Evolutionary conservation across 2,888 invertebrate genomes (phyloP), one percentile per base, ranked within the genome.

Genomic region (Eupithecia exiguata): DNA sequence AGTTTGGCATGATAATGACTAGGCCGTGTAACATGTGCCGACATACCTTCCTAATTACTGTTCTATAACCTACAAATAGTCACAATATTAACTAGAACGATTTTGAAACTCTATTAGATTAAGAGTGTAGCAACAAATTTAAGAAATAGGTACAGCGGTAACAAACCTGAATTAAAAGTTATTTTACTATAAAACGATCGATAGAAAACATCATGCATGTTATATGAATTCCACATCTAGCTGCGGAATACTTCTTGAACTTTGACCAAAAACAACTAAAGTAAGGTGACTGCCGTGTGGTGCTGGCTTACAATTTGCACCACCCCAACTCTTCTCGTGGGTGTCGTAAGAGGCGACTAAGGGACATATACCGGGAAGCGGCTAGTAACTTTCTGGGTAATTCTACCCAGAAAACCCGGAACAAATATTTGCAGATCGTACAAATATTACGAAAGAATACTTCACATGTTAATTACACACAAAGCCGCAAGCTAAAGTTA

Each of bases 41-140:
- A 67, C 68, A 53, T 21, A 53, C 21, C n/a, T 53, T 53, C 21
- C 4, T 53, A 53, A 53, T 53, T 21, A 35, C 62, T 35, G 16
- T 35, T 18, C 58, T 68, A 72, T 72, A 76, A 74, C 71, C 61
- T 69, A 72, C 72, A 70, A 70, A 61, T 75, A 35, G 74, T 68
- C 72, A 70, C 63, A 58, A 74, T 76, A 69, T 70, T 73, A 76
- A 69, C 69, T 74, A 75, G 72, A 75, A 71, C 72, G 25, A 38
- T 76, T 77, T 69, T 75, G 76, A 74, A 76, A 76, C 71, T 76
- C 35, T 43, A 70, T 75, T 76, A 68, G 72, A 73, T 62, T 71
- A 69, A 61, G 68, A 35, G 53, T 74, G 71, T 69, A 65, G 72
- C 58, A 63, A 72, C 10, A 21, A 25, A 5, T 10, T 70, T 69